Conservation (phyloP, 2,113 vertebrate species). For the Vireo altiloquus region DNA sequence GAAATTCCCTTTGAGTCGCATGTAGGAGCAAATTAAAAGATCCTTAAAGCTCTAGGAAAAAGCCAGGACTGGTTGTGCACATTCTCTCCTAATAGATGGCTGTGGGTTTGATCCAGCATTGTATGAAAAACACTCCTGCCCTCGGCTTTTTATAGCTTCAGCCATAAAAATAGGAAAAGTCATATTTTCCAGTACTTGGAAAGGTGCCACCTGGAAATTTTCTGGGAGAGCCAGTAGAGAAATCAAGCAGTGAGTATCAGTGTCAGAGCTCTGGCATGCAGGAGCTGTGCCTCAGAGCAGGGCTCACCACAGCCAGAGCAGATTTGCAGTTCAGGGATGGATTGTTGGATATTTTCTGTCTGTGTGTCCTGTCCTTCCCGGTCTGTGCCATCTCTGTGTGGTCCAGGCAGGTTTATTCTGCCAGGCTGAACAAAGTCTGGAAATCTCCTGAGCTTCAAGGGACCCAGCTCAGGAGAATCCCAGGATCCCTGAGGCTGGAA, state of each 20-base stretch:
- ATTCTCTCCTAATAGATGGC: not conserved
- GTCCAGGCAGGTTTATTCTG: not conserved
- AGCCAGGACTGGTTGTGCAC: not conserved
- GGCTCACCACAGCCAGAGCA: not conserved
- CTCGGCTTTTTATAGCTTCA: not conserved
- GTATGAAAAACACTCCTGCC: not conserved
- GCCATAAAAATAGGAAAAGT: not conserved
- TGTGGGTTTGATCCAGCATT: not conserved
- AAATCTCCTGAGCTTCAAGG: not conserved
- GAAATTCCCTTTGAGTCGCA: not conserved
- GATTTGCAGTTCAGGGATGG: not conserved
- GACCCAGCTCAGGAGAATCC: not conserved
- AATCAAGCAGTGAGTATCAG: not conserved
- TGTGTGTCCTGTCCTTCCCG: rapidly evolving
- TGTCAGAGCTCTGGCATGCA: not conserved
- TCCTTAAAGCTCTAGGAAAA: not conserved
- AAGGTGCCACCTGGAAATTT: not conserved
- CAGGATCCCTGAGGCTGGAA: not conserved
- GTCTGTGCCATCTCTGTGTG: rapidly evolving
- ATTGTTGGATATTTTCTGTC: rapidly evolving
- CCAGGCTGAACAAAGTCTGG: not conserved
- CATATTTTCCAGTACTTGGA: not conserved
- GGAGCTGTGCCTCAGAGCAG: not conserved
- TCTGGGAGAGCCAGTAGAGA: not conserved
- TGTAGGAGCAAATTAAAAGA: not conserved